These are phyloP conservation scores for Ursus arctos DNA, from an alignment of 2,113 vertebrate genomes.

Conservation along the genomic window DNA sequence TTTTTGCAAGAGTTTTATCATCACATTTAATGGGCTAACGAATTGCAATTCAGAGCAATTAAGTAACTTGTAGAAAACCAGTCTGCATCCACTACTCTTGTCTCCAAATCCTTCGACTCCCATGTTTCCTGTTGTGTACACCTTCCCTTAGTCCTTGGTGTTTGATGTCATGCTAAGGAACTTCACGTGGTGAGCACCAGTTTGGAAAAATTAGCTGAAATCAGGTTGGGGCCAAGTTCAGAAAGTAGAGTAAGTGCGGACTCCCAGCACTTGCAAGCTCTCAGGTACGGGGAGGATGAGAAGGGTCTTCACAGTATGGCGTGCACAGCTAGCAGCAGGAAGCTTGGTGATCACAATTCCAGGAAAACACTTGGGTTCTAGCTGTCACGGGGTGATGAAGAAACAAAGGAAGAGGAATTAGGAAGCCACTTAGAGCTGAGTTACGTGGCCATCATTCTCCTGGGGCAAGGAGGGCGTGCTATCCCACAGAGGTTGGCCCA, in stretches of 20 bases:
- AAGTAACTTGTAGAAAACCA: background rate
- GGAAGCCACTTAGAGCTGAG: background rate
- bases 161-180: background rate
- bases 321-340: background rate
- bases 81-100: background rate
- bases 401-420: background rate
- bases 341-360: background rate
- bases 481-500: background rate
- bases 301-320: background rate
- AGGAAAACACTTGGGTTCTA: background rate
- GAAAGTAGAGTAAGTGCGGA: background rate
- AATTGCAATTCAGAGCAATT: background rate
- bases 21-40: background rate
- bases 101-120: background rate
- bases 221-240: background rate
- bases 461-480: background rate
- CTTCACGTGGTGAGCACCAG: background rate
- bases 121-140: background rate
- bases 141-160: background rate
- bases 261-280: too few species aligned
- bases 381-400: background rate
- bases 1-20: constrained; percentile 14
- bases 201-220: background rate
- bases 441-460: background rate
- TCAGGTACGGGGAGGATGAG: background rate